Conservation (phyloP, 1,140 invertebrate genomes). For the Theocolax elegans region DNA sequence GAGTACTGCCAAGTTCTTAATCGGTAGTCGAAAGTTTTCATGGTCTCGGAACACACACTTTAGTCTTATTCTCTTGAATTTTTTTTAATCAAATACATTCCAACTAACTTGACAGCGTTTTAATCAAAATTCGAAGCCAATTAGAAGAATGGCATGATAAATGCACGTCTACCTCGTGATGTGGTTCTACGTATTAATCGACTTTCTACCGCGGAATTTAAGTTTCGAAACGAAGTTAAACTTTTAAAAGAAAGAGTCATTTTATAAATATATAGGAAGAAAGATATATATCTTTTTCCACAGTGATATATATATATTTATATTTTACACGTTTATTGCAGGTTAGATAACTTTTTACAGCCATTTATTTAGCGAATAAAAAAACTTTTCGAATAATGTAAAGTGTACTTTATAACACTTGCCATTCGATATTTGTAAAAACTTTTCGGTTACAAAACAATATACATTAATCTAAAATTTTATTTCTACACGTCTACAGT, state of each 20-base stretch:
- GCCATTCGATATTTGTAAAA: no score
- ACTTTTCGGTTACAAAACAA: no score
- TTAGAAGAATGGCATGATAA: slow-evolving; percentile 25
- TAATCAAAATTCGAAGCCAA: slow-evolving; percentile 24
- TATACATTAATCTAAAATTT: no score
- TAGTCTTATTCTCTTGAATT: background rate
- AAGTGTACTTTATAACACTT: no score
- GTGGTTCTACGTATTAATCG: background rate
- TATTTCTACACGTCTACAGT: no score
- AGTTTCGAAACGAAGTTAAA: background rate
- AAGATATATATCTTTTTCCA: background rate
- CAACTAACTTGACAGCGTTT: slow-evolving; percentile 10
- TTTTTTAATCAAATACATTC: slow-evolving; percentile 11
- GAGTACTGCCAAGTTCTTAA: slow-evolving; percentile 4
- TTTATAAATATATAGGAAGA: background rate
- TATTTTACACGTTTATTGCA: no score
- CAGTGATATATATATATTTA: background rate
- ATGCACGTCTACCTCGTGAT: background rate
- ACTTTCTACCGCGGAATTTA: background rate
- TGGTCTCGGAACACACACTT: background rate
- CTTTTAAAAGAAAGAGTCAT: background rate
- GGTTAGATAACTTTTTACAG: no score
- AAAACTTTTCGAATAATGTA: no score
- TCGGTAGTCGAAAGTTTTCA: slow-evolving; percentile 13
- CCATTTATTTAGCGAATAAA: no score